Percentiles rank a stretch among this genome's conserved stretches.
phyloP scores from a whole-genome alignment of 2,888 invertebrate genomes.

The Harpalus rufipes region DNA sequence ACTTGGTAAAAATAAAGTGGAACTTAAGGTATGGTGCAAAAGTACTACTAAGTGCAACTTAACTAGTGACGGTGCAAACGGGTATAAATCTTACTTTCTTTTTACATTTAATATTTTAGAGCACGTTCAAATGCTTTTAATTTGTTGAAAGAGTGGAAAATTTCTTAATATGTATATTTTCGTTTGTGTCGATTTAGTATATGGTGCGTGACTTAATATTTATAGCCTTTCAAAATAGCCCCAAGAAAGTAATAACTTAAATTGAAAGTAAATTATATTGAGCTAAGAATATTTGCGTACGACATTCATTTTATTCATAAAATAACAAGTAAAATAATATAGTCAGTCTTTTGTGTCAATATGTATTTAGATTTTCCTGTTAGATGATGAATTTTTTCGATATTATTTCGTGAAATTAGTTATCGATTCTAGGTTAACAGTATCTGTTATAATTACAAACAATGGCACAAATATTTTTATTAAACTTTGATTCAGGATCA shows the following conservation, averaged over 20 bases:
- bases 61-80: too few relatives aligned
- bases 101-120: too few relatives aligned
- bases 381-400: constrained; percentile 9
- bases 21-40: too few relatives aligned
- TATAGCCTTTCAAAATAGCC: constrained; percentile 12
- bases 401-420: background rate
- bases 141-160: background rate
- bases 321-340: constrained; percentile 4
- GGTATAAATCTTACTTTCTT: too few relatives aligned
- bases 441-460: background rate
- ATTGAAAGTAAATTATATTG: constrained; percentile 34
- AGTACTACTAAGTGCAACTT: too few relatives aligned
- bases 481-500: background rate
- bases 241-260: constrained; percentile 42
- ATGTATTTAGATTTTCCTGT: constrained; percentile 29
- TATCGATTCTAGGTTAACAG: background rate
- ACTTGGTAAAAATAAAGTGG: too few relatives aligned
- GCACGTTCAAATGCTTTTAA: background rate
- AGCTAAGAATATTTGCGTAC: constrained; percentile 37
- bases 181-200: constrained; percentile 10
- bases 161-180: background rate
- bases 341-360: constrained; percentile 16
- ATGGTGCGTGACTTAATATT: constrained; percentile 39
- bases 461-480: background rate
- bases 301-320: constrained; percentile 36